Conservation (phyloP, 2,797 vertebrate genomes). For the Ficedula albicollis region DNA sequence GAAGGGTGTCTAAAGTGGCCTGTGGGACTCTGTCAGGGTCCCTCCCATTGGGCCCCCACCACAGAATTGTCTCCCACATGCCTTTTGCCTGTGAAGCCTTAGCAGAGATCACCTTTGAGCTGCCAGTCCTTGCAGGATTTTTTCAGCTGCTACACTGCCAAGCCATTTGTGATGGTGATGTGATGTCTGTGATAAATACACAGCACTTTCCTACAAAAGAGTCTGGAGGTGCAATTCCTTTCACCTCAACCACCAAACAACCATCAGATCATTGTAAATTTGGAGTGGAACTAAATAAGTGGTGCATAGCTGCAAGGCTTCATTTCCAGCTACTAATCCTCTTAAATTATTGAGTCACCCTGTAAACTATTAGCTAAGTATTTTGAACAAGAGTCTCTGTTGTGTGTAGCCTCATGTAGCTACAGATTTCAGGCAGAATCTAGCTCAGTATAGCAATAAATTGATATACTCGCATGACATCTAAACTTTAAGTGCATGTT, state of each 20-base stretch:
- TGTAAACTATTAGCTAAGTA: conserved; percentile 52
- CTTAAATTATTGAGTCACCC: conserved; percentile 59
- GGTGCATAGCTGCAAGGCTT: conserved; percentile 45
- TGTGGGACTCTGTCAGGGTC: neutral
- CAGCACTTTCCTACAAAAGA: neutral
- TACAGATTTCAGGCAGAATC: neutral
- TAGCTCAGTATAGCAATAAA: neutral
- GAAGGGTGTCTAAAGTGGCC: neutral
- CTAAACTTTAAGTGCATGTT: neutral
- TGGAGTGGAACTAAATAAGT: conserved; percentile 48
- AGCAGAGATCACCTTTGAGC: neutral
- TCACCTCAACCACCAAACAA: conserved; percentile 32
- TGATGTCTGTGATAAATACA: neutral
- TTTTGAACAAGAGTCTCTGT: conserved; percentile 32
- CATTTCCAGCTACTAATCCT: conserved; percentile 55
- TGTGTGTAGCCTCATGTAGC: neutral
- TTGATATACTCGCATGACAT: neutral
- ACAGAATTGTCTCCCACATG: accelerated
- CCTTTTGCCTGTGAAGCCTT: neutral
- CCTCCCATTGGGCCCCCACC: neutral
- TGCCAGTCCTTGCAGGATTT: neutral
- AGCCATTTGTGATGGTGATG: neutral
- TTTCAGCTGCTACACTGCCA: neutral
- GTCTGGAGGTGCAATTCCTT: conserved; percentile 34
- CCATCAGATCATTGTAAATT: conserved; percentile 50